Evolutionary conservation across 2,888 invertebrate species (phyloP).

Genomic region (Drosophila peninsularis): DNA sequence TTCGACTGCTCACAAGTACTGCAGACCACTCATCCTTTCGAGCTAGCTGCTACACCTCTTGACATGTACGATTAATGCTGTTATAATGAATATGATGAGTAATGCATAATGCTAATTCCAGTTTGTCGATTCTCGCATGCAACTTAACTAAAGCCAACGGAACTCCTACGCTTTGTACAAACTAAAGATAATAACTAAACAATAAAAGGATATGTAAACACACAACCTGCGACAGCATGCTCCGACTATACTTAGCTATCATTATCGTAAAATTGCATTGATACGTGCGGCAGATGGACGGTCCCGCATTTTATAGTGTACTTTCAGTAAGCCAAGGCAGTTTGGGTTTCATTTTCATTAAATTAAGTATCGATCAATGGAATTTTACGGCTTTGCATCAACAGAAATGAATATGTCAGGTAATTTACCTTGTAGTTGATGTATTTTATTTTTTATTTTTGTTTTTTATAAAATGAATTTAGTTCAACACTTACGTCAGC

Average conservation of each 20-base stretch:
- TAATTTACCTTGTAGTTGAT: constrained; percentile 46
- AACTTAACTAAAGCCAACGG: constrained; percentile 59
- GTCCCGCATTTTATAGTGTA: constrained; percentile 31
- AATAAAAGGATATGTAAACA: constrained; percentile 23
- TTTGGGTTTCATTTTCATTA: constrained; percentile 6
- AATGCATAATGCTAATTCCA: constrained; percentile 61
- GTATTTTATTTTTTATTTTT: constrained; percentile 11
- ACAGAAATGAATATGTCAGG: constrained; percentile 45
- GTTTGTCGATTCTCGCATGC: constrained; percentile 60
- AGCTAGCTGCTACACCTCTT: neutral
- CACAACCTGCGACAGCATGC: constrained; percentile 71
- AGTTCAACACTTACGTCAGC: constrained; percentile 81
- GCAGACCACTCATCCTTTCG: neutral
- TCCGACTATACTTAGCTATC: constrained; percentile 72
- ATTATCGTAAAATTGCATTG: constrained; percentile 71
- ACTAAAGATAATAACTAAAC: constrained; percentile 16
- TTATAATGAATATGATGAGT: constrained; percentile 45
- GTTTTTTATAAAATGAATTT: constrained; percentile 54
- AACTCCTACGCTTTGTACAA: constrained; percentile 58
- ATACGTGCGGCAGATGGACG: constrained; percentile 34
- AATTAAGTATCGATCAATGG: constrained; percentile 50
- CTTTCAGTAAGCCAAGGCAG: constrained; percentile 28
- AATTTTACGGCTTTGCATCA: constrained; percentile 65
- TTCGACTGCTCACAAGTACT: neutral
- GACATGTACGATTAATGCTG: constrained; percentile 41